Percentiles rank a stretch among this genome's conserved stretches.
Conservation (phyloP, 2,797 vertebrate species). For the Synaphobranchus kaupii region DNA sequence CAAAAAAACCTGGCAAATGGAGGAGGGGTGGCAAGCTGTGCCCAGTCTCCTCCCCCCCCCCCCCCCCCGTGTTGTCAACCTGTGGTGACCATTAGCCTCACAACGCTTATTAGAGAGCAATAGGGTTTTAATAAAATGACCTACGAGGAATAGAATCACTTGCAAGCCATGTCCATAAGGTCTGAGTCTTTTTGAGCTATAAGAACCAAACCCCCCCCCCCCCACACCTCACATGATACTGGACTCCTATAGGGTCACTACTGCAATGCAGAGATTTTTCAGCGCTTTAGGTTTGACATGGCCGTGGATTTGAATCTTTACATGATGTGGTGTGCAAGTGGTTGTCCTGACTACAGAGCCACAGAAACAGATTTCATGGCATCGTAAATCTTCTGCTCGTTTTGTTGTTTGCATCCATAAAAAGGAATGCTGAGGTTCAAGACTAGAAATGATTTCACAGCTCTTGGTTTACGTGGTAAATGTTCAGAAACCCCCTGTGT, state of each 20-base stretch:
- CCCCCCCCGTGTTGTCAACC: neutral
- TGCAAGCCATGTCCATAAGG: neutral
- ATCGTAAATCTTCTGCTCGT: neutral
- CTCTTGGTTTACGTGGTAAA: neutral
- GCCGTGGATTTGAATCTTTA: neutral
- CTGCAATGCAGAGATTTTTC: neutral
- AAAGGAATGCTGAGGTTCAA: neutral
- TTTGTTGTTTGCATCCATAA: neutral
- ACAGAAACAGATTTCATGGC: neutral
- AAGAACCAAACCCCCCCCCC: neutral
- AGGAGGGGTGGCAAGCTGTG: constrained; percentile 37
- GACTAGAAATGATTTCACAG: neutral
- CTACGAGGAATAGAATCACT: neutral
- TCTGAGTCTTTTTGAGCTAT: neutral
- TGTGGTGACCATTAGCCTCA: neutral
- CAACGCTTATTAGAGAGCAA: too few relatives aligned
- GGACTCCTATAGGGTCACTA: neutral
- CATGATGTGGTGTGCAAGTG: neutral
- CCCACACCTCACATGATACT: neutral
- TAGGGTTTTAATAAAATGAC: neutral
- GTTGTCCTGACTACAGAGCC: neutral
- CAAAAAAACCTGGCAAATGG: constrained; percentile 32
- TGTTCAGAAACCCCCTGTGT: neutral
- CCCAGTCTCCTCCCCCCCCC: neutral
- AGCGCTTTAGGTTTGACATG: neutral